Evolutionary conservation across 2,797 vertebrate genomes (phyloP), one percentile per base, ranked within the genome.

Genomic region (Xenopus petersii): DNA sequence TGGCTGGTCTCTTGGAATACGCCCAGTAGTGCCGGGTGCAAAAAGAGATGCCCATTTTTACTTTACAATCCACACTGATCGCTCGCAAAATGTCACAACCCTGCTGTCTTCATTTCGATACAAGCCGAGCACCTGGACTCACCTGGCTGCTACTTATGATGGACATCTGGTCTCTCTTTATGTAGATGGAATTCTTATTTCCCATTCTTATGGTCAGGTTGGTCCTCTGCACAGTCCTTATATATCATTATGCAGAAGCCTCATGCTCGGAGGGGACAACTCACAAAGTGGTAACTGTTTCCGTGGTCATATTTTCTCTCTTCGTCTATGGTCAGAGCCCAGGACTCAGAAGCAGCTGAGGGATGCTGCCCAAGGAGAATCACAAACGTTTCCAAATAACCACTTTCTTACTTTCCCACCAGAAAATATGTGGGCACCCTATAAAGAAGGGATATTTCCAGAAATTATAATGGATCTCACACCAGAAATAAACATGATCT

Each of bases 1-100:
- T 84, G 97, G 97, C 79, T 99, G 97, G 97, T 94, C 93, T 0
- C 87, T 99, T 42, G 97, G 97, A 5, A 94, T 99, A 81, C 92
- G 81, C 0, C 92, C 94, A 0, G 74, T 87, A 78, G 91, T 94
- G 75, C 87, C 89, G 0, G 47, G 65, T 0, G 88, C 91, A 73
- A 90, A 85, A 86, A 95, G 88, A 85, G 95, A 98, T 0, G 94
- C 95, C 2, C 90, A 92, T 36, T 97, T 96, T 88, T 98, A 94
- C 91, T 98, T 99, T 87, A 93, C 91, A 0, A 91, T 99, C 0
- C 94, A 95, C 51, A 98, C 97, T 0, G 97, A 99, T 83, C 90
- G 94, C 17, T 87, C 94, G 0, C 81, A 84, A 33, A 82, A 87
- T 0, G 90, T 95, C 80, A 96, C 94, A 0, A 87, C 88, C 0